These are phyloP conservation scores for Apostichopus japonicus DNA, from an alignment of 35 echinoderm and acorn worm species.

Conservation along the genomic window DNA sequence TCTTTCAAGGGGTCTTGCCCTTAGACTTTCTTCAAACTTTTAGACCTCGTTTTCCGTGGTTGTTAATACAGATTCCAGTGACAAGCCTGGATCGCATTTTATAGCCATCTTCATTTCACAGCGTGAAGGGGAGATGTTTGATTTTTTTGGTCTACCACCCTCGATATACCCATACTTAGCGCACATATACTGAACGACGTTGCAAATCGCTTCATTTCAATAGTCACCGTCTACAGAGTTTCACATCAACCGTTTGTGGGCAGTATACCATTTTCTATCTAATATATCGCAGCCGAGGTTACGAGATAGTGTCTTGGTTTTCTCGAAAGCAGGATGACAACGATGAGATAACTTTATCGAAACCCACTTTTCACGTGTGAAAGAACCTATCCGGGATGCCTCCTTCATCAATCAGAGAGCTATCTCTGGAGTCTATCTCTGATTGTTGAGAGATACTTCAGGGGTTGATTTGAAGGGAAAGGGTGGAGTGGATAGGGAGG, in stretches of 20 bases:
- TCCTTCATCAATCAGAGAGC: background rate
- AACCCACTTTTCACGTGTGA: conserved; percentile 7
- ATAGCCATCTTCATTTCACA: conserved; percentile 1
- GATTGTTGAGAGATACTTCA: no score
- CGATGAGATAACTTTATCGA: conserved; percentile 4
- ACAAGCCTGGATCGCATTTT: background rate
- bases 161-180: background rate
- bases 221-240: background rate
- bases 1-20: background rate
- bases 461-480: no score
- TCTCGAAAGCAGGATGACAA: background rate
- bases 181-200: background rate
- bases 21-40: background rate
- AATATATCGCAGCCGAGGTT: background rate
- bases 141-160: conserved; percentile 21
- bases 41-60: background rate
- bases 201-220: background rate
- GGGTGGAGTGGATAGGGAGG: no score
- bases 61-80: conserved; percentile 12
- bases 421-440: no score
- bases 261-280: background rate
- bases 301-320: background rate
- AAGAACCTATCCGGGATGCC: background rate
- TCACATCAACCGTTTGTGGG: background rate
- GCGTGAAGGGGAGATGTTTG: background rate